Evolutionary conservation across 2,797 vertebrate genomes (phyloP), one percentile per base, ranked within the genome.

Genomic region (Gymnothorax javanicus): DNA sequence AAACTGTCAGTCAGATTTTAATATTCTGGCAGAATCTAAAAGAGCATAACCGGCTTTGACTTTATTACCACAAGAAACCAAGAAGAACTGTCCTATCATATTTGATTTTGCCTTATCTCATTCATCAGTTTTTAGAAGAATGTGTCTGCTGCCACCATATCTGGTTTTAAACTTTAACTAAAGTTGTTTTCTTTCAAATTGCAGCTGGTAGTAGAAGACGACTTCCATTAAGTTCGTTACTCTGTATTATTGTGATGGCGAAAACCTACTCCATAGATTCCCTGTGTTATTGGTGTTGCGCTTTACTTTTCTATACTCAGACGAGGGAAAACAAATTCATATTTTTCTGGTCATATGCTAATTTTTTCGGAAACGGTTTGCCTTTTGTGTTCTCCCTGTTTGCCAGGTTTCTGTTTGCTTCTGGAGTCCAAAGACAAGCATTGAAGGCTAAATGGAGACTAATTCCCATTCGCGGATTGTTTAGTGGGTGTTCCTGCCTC

Each of bases 1-100:
- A 79, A 79, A 79, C 75, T 79, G 75, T 20, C 50, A 20, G 75
- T 79, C 75, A 79, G 75, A 52, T 54, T 79, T 54, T 79, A 79
- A 79, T 79, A 52, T 79, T 17, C 43, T 50, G 50, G 25, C 27
- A 79, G 75, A 52, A 54, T 15, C 43, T 54, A 20, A 52, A 71
- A 54, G 43, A 52, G 75, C 20, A 79, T 52, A 79, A 79, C 17
- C 20, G 20, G 20, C 54, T 75, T 79, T 52, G 75, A 79, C 15
- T 52, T 75, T 50, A 75, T 75, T 52, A 79, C 75, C 54, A 1
- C 52, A 79, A 54, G 43, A 54, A 23, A 54, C 75, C 50, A 54
- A 79, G 50, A 79, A 54, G 33, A 79, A 50, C 33, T 15, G 12
- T 5, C 13, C 50, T 25, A 27, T 52, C 50, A 43, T 43, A 50